These are phyloP conservation scores for Carettochelys insculpta DNA, from an alignment of 2,113 vertebrate genomes.

Conservation along the genomic window DNA sequence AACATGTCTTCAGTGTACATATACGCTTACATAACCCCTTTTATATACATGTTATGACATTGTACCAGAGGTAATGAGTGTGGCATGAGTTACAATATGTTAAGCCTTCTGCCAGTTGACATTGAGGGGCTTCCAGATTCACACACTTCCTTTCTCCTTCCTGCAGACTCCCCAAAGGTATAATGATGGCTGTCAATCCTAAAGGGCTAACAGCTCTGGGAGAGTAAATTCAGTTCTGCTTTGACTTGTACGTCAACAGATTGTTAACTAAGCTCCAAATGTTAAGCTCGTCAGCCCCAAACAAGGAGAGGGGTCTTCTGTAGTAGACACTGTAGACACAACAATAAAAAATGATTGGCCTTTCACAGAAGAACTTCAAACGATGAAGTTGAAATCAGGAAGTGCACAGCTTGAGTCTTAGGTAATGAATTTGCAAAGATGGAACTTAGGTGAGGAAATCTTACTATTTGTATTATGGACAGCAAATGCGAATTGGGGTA, in stretches of 20 bases:
- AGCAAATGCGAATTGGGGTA: not conserved
- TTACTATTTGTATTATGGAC: not conserved
- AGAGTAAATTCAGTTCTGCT: slow-evolving; percentile 2
- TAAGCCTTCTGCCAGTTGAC: not conserved
- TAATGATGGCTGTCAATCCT: not conserved
- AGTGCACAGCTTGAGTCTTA: not conserved
- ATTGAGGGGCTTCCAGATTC: not conserved
- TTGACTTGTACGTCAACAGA: slow-evolving; percentile 14
- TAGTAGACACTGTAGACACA: slow-evolving; percentile 31
- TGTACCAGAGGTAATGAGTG: not conserved
- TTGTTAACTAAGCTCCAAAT: slow-evolving; percentile 41
- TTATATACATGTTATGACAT: not conserved
- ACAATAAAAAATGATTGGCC: slow-evolving; percentile 3
- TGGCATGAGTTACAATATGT: not conserved
- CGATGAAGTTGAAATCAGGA: not conserved
- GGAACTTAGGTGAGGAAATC: not conserved
- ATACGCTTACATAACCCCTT: not conserved
- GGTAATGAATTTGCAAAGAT: not conserved
- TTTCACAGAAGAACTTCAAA: not conserved
- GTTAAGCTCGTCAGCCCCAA: slow-evolving; percentile 34
- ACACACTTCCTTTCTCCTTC: not conserved
- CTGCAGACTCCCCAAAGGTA: not conserved
- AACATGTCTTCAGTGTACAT: not conserved
- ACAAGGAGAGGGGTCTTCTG: slow-evolving; percentile 12
- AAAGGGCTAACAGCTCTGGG: not conserved